A percentile compares a stretch with the other conserved stretches of the same genome.
These are phyloP conservation scores for Ophiothrix spiculata DNA, from an alignment of 35 echinoderm and acorn worm genomes.

Conservation along the genomic window DNA sequence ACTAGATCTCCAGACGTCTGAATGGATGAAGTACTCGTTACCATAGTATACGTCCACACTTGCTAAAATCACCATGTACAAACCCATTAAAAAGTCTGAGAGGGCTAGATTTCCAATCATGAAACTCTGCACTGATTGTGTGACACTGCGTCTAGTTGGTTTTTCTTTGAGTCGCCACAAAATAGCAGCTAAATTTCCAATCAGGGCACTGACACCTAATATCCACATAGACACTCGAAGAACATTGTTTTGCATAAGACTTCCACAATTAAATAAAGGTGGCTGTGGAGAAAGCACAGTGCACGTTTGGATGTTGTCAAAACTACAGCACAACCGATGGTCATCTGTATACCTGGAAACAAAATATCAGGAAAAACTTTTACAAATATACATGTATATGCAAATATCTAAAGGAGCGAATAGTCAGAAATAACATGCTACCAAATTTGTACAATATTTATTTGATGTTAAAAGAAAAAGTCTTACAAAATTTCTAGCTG, in stretches of 20 bases:
- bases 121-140: conserved; percentile 12
- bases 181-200: conserved; percentile 43
- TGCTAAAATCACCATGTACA: conserved; percentile 60
- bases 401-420: no score
- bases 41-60: conserved; percentile 40
- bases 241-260: conserved; percentile 32
- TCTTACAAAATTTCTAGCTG: neutral
- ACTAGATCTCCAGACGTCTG: conserved; percentile 32
- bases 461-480: no score
- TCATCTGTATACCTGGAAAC: conserved; percentile 23
- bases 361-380: no score
- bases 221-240: conserved; percentile 50
- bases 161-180: conserved; percentile 10
- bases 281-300: neutral
- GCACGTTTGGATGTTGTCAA: neutral
- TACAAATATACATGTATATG: no score
- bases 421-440: no score
- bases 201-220: conserved; percentile 46
- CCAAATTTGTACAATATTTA: no score
- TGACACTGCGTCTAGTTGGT: neutral
- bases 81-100: conserved; percentile 58
- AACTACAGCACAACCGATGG: conserved; percentile 17
- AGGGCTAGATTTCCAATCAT: conserved; percentile 52
- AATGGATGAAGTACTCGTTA: conserved; percentile 36
- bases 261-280: conserved; percentile 20